A percentile compares a stretch with the other conserved stretches of the same genome.
Conservation (phyloP, 2,797 vertebrate species). For the Mormyrus hasselquistii region DNA sequence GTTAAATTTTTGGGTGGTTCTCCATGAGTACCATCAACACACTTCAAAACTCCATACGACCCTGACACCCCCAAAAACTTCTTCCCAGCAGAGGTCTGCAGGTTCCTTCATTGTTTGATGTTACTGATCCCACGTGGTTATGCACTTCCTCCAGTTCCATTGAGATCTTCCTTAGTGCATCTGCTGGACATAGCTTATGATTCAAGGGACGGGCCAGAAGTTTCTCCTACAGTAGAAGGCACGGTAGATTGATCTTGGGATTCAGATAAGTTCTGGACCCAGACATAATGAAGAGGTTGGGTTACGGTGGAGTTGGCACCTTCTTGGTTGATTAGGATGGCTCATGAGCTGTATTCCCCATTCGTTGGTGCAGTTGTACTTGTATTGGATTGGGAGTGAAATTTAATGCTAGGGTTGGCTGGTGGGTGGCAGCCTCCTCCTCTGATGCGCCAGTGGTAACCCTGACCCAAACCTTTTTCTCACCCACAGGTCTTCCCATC, state of each 20-base stretch:
- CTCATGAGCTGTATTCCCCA: neutral
- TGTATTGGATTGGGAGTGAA: neutral
- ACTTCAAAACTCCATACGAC: neutral
- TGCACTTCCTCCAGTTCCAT: neutral
- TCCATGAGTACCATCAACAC: neutral
- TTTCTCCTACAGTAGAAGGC: neutral
- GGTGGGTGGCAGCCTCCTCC: neutral
- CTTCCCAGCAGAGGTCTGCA: neutral
- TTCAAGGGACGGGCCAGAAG: neutral
- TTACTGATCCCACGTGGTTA: neutral
- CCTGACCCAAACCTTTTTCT: neutral
- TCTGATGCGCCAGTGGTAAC: neutral
- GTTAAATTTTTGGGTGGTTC: neutral
- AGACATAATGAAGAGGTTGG: neutral
- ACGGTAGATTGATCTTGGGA: neutral
- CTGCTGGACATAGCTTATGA: neutral
- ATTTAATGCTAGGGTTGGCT: conserved; percentile 22
- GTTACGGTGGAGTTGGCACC: neutral
- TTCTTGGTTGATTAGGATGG: neutral
- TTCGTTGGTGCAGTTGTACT: neutral
- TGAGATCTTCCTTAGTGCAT: neutral
- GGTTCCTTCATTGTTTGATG: neutral
- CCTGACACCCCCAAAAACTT: neutral
- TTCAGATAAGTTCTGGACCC: neutral
- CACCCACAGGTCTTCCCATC: conserved; percentile 60